Evolutionary conservation across 2,888 invertebrate species (phyloP).

Genomic region (Limnephilus lunatus): DNA sequence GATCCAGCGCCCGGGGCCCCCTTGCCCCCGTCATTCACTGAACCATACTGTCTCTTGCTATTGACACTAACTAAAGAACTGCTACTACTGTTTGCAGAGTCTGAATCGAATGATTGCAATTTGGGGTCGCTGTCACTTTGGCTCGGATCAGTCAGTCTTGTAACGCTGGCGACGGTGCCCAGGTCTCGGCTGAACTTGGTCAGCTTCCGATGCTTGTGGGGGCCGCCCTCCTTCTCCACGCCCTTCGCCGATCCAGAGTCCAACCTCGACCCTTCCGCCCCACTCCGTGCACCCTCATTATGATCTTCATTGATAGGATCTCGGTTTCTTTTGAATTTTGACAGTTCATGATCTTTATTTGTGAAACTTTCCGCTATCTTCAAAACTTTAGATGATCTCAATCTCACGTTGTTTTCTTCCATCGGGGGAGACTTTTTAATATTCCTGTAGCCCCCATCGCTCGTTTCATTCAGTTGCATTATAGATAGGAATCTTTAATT

Average conservation of each 20-base stretch:
- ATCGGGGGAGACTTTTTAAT: conserved; percentile 60
- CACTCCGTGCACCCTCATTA: conserved; percentile 70
- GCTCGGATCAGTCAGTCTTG: conserved; percentile 55
- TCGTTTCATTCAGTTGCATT: conserved; percentile 60
- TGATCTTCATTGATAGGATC: conserved; percentile 70
- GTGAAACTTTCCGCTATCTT: conserved; percentile 78
- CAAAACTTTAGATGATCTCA: conserved; percentile 72
- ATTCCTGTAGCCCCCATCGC: conserved; percentile 63
- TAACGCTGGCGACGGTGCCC: conserved; percentile 10
- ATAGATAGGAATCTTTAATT: conserved; percentile 50
- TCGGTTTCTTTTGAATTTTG: conserved; percentile 53
- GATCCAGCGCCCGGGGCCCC: not conserved
- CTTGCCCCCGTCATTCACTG: not conserved
- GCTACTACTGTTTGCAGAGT: conserved; percentile 50
- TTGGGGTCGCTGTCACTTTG: conserved; percentile 44
- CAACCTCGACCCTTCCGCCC: conserved; percentile 69
- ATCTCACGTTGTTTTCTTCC: conserved; percentile 48
- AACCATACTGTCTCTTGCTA: conserved; percentile 39
- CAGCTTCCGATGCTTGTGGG: conserved; percentile 47
- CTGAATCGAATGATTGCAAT: conserved; percentile 36
- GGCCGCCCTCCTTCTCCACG: conserved; percentile 29
- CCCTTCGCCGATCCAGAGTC: conserved; percentile 59
- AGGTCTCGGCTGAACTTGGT: conserved; percentile 43
- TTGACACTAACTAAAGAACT: conserved; percentile 46
- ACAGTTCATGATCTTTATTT: conserved; percentile 73